A percentile compares a stretch with the other conserved stretches of the same genome.
phyloP scores from a whole-genome alignment of 2,113 vertebrate genomes.

The Eretmochelys imbricata region DNA sequence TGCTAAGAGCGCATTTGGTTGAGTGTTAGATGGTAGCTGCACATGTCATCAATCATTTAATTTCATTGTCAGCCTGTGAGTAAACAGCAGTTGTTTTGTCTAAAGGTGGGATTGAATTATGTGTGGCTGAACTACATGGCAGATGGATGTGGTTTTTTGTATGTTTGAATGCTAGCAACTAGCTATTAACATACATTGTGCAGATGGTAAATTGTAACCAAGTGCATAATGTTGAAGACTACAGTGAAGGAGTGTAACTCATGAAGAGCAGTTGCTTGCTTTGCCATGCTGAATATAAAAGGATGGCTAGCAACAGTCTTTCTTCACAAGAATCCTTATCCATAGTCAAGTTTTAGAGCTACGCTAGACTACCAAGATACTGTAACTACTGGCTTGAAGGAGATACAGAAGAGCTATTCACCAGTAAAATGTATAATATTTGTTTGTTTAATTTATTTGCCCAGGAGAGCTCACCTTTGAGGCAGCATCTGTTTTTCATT shows the following conservation, averaged over 20 bases:
- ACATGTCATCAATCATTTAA: conserved; percentile 79
- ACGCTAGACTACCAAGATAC: conserved; percentile 70
- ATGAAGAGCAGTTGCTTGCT: neutral
- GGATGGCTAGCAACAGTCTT: neutral
- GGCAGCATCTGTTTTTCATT: conserved; percentile 74
- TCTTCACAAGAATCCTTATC: neutral
- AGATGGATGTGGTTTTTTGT: conserved; percentile 87
- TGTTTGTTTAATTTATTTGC: conserved; percentile 75
- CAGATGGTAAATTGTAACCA: conserved; percentile 88
- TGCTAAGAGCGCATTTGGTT: conserved; percentile 62
- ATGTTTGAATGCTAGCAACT: conserved; percentile 81
- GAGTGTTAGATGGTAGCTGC: conserved; percentile 63
- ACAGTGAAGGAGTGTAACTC: conserved; percentile 52
- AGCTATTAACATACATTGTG: conserved; percentile 85
- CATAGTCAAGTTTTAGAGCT: conserved; percentile 37
- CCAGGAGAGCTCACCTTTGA: conserved; percentile 67
- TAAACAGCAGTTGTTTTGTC: conserved; percentile 86
- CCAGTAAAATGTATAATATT: conserved; percentile 70
- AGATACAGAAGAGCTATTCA: conserved; percentile 28
- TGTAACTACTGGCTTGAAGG: conserved; percentile 58
- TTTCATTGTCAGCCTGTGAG: conserved; percentile 83
- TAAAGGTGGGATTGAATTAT: conserved; percentile 87
- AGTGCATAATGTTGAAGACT: conserved; percentile 82
- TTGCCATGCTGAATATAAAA: neutral
- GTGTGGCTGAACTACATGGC: conserved; percentile 80